A percentile compares a stretch with the other conserved stretches of the same genome.
phyloP scores from a whole-genome alignment of 2,113 vertebrate species.

The Cyanoramphus novaezelandiae region DNA sequence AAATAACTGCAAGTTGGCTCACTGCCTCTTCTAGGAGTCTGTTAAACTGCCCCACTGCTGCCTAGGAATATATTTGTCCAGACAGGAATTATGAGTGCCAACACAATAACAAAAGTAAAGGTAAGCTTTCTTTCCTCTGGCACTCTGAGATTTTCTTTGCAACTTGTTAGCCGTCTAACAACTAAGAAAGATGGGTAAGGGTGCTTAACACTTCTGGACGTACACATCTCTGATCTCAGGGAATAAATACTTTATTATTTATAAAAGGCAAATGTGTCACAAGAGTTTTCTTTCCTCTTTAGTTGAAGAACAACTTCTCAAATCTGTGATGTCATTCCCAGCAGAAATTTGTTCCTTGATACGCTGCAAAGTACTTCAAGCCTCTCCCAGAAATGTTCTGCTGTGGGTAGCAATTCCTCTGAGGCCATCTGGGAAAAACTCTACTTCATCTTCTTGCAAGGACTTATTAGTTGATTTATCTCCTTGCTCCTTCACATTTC shows the following conservation, averaged over 20 bases:
- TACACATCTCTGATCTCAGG: not conserved
- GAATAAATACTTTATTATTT: not conserved
- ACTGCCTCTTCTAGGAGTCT: not conserved
- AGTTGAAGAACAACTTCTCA: not conserved
- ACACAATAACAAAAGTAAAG: constrained; percentile 7
- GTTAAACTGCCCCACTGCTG: constrained; percentile 1
- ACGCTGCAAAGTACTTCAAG: not conserved
- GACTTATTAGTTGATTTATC: not conserved
- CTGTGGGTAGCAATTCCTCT: not conserved
- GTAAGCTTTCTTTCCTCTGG: not conserved
- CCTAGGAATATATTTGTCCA: not conserved
- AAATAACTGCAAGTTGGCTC: constrained; percentile 34
- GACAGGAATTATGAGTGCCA: not conserved
- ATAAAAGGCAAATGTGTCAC: not conserved
- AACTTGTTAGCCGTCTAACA: not conserved
- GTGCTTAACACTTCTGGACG: not conserved
- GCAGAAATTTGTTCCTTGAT: not conserved
- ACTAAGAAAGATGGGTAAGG: not conserved
- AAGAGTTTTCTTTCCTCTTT: not conserved
- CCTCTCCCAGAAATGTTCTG: not conserved
- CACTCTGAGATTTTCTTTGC: not conserved
- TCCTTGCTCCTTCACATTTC: not conserved
- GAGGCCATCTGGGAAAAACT: not conserved
- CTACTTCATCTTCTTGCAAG: not conserved
- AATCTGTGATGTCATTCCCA: not conserved